Conservation (phyloP, 2,797 vertebrate genomes). For the Amblyraja radiata region DNA sequence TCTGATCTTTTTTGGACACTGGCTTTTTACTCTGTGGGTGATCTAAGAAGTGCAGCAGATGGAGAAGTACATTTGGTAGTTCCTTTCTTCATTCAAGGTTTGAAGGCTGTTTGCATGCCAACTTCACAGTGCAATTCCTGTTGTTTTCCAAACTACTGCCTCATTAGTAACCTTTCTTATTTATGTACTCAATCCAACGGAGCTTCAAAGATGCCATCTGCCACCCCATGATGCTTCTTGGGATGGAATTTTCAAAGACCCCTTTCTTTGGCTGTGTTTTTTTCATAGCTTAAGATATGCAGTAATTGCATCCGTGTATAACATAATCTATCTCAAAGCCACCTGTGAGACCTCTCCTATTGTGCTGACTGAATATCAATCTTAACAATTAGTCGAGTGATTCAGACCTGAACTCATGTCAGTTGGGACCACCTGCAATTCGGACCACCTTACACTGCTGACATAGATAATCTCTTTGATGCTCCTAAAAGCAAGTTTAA, state of each 20-base stretch:
- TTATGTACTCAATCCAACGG: neutral
- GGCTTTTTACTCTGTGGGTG: neutral
- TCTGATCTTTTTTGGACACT: constrained; percentile 29
- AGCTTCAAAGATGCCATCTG: constrained; percentile 31
- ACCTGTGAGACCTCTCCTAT: constrained; percentile 2
- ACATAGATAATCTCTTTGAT: neutral
- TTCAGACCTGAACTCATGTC: neutral
- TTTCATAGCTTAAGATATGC: constrained; percentile 17
- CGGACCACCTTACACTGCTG: neutral
- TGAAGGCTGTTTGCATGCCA: constrained; percentile 19
- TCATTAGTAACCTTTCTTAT: constrained; percentile 32
- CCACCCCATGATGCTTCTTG: constrained; percentile 1
- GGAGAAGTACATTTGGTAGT: constrained; percentile 4
- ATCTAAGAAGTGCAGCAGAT: neutral
- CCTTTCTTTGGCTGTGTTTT: neutral
- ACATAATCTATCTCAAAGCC: constrained; percentile 27
- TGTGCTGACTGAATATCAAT: neutral
- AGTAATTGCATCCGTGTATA: constrained; percentile 11
- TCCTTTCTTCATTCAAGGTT: constrained; percentile 11
- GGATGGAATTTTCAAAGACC: constrained; percentile 3
- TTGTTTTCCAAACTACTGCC: constrained; percentile 30
- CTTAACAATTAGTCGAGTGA: constrained; percentile 5
- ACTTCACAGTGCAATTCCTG: neutral
- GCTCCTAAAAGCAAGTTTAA: neutral
- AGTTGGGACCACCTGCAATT: constrained; percentile 6